Percentiles rank a stretch among this genome's conserved stretches.
Evolutionary conservation across 2,797 vertebrate species (phyloP).

Genomic region (Trematomus bernacchii): DNA sequence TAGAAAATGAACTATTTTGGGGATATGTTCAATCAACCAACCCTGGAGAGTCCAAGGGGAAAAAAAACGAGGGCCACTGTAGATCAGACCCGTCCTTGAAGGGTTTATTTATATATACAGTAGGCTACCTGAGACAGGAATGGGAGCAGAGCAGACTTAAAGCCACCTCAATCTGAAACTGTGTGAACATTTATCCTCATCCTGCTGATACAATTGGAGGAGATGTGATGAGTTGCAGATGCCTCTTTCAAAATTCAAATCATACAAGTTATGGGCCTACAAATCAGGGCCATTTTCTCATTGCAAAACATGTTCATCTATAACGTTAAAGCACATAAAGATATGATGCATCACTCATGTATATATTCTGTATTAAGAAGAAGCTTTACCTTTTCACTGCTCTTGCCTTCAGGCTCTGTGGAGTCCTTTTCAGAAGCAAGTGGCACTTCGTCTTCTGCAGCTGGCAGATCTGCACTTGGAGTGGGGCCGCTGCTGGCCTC

Average conservation of each 20-base stretch:
- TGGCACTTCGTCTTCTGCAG: conserved; percentile 43
- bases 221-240: not conserved
- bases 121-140: conserved; percentile 70
- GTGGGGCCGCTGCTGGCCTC: conserved; percentile 34
- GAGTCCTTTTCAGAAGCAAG: conserved; percentile 43
- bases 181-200: conserved; percentile 26
- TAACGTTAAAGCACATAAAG: not conserved
- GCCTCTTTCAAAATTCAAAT: not conserved
- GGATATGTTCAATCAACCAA: conserved; percentile 72
- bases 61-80: conserved; percentile 54
- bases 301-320: not conserved
- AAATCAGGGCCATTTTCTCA: not conserved
- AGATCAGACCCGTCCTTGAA: conserved; percentile 73
- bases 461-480: conserved; percentile 34
- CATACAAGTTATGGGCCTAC: not conserved
- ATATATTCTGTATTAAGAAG: conserved; percentile 9
- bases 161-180: conserved; percentile 45
- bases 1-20: conserved; percentile 66
- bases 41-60: conserved; percentile 53
- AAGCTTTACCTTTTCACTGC: conserved; percentile 73
- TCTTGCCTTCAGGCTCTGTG: conserved; percentile 41
- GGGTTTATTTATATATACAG: conserved; percentile 76
- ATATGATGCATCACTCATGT: not conserved
- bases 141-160: conserved; percentile 58
- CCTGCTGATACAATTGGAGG: conserved; percentile 15